Base-by-base conservation (phyloP, 1,140 invertebrate species). In the Drosophila miranda region DNA sequence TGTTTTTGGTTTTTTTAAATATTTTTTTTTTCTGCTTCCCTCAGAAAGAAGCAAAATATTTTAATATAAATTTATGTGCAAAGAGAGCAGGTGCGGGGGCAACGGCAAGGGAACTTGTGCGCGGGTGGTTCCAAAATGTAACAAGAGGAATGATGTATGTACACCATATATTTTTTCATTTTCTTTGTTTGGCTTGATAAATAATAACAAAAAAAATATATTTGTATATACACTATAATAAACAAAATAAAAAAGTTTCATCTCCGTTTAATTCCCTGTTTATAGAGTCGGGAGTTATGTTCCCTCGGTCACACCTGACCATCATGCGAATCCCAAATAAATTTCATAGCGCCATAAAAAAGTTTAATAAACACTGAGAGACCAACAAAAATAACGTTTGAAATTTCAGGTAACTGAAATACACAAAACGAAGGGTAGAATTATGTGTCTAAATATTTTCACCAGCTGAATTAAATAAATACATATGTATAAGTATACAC, bases 11-110 rank as follows among this genome's bases (percentile, higher is more conserved):
- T 60, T 48, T 67, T 61, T 55, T 51, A 56, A 68, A 63, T 54
- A 70, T 73, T 71, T 64, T 59, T 54, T 72, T 71, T 81, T 77
- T 1, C 16, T 73, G 78, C 77, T 62, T 76, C 78, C 64, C 59
- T 78, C 71, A 55, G 59, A 60, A 56, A 43, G 48, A 43, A 75
- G 63, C 75, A 72, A 79, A 83, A 83, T 79, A 76, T 57, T 72
- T 78, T 79, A 83, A 83, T 79, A 83, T 84, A 84, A 83, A 84
- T 83, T 83, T 75, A 83, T 84, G 80, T 84, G 75, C 76, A 53
- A 68, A 71, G 53, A 51, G 54, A 49, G 49, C 50, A 52, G 55
- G 52, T 46, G 54, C 23, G 30, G 44, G 23, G 57, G n/a, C n/a
- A n/a, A 38, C 4, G 34, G 34, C 3, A 4, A 13, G 6, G 43